phyloP scores from a whole-genome alignment of 2,797 vertebrate genomes.

The Falco peregrinus region DNA sequence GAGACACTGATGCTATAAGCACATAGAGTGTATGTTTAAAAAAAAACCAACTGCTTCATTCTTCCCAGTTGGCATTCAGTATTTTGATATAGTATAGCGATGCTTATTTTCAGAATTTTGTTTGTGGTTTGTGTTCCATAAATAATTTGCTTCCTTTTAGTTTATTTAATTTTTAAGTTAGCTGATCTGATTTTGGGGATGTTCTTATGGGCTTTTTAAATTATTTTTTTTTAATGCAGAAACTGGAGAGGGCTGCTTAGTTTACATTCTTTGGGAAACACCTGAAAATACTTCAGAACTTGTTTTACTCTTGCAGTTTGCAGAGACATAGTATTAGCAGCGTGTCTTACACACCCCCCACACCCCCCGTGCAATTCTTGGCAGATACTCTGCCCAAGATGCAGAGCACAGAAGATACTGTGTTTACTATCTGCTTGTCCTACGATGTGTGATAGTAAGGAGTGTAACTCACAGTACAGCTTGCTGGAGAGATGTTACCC shows the following conservation, averaged over 20 bases:
- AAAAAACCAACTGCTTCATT: neutral
- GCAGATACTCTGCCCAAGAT: rapidly evolving
- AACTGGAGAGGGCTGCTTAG: neutral
- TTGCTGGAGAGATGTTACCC: neutral
- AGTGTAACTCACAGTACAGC: neutral
- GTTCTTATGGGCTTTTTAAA: neutral
- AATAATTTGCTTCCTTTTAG: neutral
- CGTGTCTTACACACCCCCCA: too few species aligned
- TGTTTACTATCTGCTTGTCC: neutral
- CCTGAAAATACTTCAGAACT: neutral
- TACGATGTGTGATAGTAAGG: too few species aligned
- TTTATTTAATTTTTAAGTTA: neutral
- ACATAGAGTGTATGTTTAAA: neutral
- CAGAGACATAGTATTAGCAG: neutral
- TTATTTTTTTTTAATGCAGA: neutral
- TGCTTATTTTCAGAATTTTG: neutral
- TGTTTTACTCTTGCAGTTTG: neutral
- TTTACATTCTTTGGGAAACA: neutral
- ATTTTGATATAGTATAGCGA: neutral
- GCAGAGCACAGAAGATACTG: too few species aligned
- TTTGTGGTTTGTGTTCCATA: neutral
- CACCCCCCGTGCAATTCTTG: neutral
- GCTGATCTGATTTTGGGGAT: neutral
- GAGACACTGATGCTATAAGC: neutral
- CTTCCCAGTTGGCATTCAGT: neutral